Conservation (phyloP, 2,888 invertebrate genomes). For the Biston stratarius region DNA sequence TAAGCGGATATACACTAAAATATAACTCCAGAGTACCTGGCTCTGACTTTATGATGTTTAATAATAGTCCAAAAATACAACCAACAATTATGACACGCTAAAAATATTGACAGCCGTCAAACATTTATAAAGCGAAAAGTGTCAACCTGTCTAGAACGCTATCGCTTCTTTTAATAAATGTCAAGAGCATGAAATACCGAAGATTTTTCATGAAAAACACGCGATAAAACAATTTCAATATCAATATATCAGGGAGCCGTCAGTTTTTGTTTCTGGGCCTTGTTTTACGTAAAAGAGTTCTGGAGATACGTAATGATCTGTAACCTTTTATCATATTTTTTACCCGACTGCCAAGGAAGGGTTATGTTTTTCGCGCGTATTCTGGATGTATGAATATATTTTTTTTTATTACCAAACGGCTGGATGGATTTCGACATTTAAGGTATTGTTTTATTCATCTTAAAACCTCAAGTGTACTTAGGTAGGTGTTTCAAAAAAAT, state of each 20-base stretch:
- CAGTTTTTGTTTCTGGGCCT: constrained; percentile 5
- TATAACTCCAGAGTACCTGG: too few species aligned
- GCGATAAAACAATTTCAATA: constrained; percentile 27
- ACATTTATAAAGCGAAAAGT: constrained; percentile 9
- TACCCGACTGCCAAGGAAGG: too few species aligned
- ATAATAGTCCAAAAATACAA: not conserved
- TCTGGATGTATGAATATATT: too few species aligned
- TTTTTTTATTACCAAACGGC: too few species aligned
- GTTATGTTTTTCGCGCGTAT: too few species aligned
- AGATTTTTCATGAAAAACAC: constrained; percentile 24
- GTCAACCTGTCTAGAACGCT: constrained; percentile 19
- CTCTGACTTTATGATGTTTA: too few species aligned
- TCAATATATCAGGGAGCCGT: constrained; percentile 20
- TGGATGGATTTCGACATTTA: too few species aligned
- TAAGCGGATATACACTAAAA: too few species aligned
- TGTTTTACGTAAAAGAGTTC: not conserved
- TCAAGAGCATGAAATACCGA: constrained; percentile 14
- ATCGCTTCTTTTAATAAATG: constrained; percentile 26
- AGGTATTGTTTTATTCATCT: too few species aligned
- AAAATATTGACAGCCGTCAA: not conserved
- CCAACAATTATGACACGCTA: not conserved
- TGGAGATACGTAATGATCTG: not conserved
- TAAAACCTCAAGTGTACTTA: too few species aligned
- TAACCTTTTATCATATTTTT: not conserved
- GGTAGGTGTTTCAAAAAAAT: too few species aligned